Evolutionary conservation across 2,888 invertebrate genomes (phyloP).

Genomic region (Glaucopsyche alexis): DNA sequence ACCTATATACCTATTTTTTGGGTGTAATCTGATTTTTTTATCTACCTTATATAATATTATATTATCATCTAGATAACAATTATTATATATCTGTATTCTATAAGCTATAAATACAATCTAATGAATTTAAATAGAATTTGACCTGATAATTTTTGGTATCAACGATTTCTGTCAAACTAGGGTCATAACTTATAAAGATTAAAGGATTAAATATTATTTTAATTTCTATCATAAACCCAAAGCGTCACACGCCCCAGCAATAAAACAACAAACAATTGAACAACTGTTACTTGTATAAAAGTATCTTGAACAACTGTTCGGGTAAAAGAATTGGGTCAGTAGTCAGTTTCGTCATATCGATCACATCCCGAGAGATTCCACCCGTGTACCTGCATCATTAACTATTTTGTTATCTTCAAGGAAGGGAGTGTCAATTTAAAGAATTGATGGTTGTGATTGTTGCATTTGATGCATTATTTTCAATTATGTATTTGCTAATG

Average conservation of each 20-base stretch:
- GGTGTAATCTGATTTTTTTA: too few relatives aligned
- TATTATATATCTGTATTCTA: too few relatives aligned
- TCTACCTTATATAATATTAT: too few relatives aligned
- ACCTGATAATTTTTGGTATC: too few relatives aligned
- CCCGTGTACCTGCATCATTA: constrained; percentile 3
- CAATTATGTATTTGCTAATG: background rate
- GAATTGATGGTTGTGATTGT: background rate
- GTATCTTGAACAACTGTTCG: constrained; percentile 7
- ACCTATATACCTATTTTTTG: too few relatives aligned
- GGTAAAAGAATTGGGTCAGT: constrained; percentile 11
- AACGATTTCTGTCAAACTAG: too few relatives aligned
- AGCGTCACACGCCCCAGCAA: background rate
- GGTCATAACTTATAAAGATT: too few relatives aligned
- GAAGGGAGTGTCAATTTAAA: constrained; percentile 10
- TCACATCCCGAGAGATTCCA: constrained; percentile 8
- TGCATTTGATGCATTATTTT: background rate
- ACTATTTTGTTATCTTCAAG: background rate
- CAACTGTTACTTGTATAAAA: constrained; percentile 15
- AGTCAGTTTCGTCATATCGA: constrained; percentile 17
- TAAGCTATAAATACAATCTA: too few relatives aligned
- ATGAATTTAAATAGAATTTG: too few relatives aligned
- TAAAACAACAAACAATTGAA: constrained; percentile 21
- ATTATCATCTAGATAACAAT: too few relatives aligned
- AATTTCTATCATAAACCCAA: background rate
- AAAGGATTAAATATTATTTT: background rate